Percentiles rank a stretch among this genome's conserved stretches.
Evolutionary conservation across 2,797 vertebrate species (phyloP).

Genomic region (Sus cebifrons): DNA sequence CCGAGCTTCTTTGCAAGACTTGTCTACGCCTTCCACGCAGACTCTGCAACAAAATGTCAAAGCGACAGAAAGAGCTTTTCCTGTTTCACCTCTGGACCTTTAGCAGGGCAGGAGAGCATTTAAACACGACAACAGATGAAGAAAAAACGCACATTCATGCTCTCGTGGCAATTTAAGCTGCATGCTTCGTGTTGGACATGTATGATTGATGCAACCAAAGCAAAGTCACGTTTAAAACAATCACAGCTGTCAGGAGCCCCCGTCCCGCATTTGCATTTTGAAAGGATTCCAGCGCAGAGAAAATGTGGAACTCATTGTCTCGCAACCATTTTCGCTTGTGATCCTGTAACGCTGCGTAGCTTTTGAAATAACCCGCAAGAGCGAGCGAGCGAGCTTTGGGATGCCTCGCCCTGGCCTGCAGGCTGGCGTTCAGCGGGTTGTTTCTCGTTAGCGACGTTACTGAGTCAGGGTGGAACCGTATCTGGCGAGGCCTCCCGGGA

Average conservation of each 20-base stretch:
- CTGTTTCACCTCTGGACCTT: neutral
- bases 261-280: neutral
- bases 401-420: neutral
- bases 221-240: neutral
- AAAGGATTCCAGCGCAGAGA: neutral
- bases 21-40: rapidly evolving
- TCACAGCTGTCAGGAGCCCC: neutral
- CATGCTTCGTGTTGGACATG: rapidly evolving
- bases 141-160: neutral
- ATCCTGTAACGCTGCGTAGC: neutral
- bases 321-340: neutral
- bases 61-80: neutral
- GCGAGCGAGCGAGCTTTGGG: rapidly evolving
- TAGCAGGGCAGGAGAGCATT: rapidly evolving
- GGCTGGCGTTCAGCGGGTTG: rapidly evolving
- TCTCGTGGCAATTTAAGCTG: neutral
- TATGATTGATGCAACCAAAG: neutral
- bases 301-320: conserved; percentile 36
- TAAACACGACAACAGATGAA: neutral
- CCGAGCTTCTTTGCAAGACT: neutral
- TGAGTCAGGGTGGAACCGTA: neutral
- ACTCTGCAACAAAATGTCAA: neutral
- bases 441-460: neutral
- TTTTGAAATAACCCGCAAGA: neutral
- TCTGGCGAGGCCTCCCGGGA: neutral